Conservation (phyloP, 2,888 invertebrate genomes). For the Graphium colonna region DNA sequence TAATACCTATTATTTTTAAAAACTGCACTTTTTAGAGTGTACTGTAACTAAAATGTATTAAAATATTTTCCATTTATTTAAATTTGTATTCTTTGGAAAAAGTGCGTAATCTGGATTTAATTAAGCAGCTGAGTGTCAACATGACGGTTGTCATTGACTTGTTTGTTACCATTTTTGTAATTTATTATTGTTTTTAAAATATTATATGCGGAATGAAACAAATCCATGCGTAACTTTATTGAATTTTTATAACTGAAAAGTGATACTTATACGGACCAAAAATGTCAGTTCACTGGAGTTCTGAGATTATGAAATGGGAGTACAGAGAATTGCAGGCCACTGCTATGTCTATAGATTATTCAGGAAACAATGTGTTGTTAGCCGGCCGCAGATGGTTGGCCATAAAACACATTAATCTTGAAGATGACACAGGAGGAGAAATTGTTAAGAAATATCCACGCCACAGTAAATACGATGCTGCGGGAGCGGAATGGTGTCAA, state of each 20-base stretch:
- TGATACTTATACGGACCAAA: conserved; percentile 5
- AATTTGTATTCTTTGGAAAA: too few relatives aligned
- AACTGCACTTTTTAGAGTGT: too few relatives aligned
- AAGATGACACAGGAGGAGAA: conserved; percentile 83
- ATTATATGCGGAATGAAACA: background rate
- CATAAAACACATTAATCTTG: conserved; percentile 84
- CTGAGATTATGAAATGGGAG: conserved; percentile 81
- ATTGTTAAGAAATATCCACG: conserved; percentile 88
- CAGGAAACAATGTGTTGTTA: conserved; percentile 90
- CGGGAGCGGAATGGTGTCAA: conserved; percentile 95
- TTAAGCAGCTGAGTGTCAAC: conserved; percentile 18
- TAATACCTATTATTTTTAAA: too few relatives aligned
- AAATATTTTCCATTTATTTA: too few relatives aligned
- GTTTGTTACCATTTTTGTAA: background rate
- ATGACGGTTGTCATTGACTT: conserved; percentile 8
- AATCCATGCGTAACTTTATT: background rate
- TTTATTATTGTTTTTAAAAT: background rate
- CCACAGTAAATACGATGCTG: conserved; percentile 96
- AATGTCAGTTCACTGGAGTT: conserved; percentile 76
- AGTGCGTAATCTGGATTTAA: background rate
- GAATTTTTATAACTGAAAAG: background rate
- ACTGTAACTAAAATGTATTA: too few relatives aligned
- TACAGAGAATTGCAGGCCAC: conserved; percentile 94
- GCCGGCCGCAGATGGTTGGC: conserved; percentile 92
- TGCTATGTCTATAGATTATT: conserved; percentile 94